These are phyloP conservation scores for Oxyscelio sp. DNA, from an alignment of 2,888 invertebrate species.

Conservation along the genomic window DNA sequence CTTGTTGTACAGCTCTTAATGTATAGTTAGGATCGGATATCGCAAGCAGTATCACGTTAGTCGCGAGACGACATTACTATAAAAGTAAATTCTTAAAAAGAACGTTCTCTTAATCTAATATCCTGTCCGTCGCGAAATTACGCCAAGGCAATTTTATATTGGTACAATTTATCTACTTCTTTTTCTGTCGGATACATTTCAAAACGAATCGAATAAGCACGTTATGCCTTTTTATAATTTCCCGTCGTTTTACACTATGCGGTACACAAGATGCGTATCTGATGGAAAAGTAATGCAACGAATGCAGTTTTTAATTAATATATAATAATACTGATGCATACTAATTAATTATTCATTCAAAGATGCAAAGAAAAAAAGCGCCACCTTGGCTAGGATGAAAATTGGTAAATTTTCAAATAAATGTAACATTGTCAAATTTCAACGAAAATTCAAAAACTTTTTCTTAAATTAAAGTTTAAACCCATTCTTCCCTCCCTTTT, in stretches of 20 bases:
- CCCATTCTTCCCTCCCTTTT: too few species aligned
- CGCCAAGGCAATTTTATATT: constrained; percentile 44
- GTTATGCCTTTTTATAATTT: constrained; percentile 38
- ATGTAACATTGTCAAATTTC: too few species aligned
- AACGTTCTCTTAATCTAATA: constrained; percentile 65
- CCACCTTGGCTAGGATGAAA: too few species aligned
- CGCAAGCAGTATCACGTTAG: constrained; percentile 77
- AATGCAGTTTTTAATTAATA: too few species aligned
- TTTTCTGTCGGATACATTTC: constrained; percentile 10
- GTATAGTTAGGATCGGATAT: constrained; percentile 77
- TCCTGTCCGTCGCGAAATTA: constrained; percentile 50
- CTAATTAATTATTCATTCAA: too few species aligned
- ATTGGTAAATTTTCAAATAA: too few species aligned
- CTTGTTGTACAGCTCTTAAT: constrained; percentile 56
- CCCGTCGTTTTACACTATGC: constrained; percentile 1
- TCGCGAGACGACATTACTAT: constrained; percentile 76
- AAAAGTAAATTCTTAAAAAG: constrained; percentile 76
- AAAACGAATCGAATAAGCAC: constrained; percentile 14
- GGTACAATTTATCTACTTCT: constrained; percentile 16
- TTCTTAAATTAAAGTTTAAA: not conserved
- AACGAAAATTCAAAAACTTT: too few species aligned
- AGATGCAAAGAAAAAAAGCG: too few species aligned
- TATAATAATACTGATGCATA: too few species aligned
- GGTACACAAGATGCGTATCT: not conserved
- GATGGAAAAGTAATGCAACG: too few species aligned